Percentiles rank a stretch among this genome's conserved stretches.
These are phyloP conservation scores for Abrostola triplasia DNA, from an alignment of 2,888 invertebrate species.

Conservation along the genomic window DNA sequence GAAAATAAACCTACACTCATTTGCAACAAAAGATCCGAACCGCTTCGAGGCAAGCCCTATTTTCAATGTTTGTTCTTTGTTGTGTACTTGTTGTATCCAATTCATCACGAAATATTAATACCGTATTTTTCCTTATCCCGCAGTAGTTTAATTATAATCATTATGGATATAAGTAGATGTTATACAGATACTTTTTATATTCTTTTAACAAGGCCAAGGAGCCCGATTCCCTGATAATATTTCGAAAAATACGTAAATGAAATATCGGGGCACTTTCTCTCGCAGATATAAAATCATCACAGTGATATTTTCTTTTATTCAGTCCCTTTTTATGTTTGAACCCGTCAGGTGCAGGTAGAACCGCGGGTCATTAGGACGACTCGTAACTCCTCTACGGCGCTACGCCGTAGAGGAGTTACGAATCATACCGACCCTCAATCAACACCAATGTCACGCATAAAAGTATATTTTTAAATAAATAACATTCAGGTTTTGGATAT, in stretches of 20 bases:
- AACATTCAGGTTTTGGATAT: conserved; percentile 16
- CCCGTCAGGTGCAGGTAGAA: conserved; percentile 78
- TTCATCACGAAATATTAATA: conserved; percentile 14
- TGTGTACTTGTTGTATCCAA: conserved; percentile 12
- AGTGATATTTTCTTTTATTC: conserved; percentile 70
- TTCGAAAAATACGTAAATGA: conserved; percentile 32
- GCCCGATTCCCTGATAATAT: conserved; percentile 12
- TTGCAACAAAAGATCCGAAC: conserved; percentile 40
- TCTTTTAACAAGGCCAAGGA: conserved; percentile 11
- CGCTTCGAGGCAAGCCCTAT: conserved; percentile 32
- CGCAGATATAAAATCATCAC: conserved; percentile 62
- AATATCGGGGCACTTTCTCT: conserved; percentile 43
- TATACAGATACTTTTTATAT: conserved; percentile 7
- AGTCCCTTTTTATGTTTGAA: conserved; percentile 67
- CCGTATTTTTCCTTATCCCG: neutral
- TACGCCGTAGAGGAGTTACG: conserved; percentile 57
- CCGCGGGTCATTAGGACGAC: conserved; percentile 74
- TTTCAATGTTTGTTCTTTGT: conserved; percentile 30
- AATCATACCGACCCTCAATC: conserved; percentile 69
- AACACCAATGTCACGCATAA: conserved; percentile 58
- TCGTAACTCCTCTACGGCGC: conserved; percentile 59
- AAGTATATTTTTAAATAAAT: conserved; percentile 27
- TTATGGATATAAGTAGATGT: neutral
- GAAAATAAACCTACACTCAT: conserved; percentile 38
- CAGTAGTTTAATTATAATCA: conserved; percentile 1